Percentiles rank a stretch among this genome's conserved stretches.
These are phyloP conservation scores for Phrynocephalus guinanensis DNA, from an alignment of 2,797 vertebrate species.

Conservation along the genomic window DNA sequence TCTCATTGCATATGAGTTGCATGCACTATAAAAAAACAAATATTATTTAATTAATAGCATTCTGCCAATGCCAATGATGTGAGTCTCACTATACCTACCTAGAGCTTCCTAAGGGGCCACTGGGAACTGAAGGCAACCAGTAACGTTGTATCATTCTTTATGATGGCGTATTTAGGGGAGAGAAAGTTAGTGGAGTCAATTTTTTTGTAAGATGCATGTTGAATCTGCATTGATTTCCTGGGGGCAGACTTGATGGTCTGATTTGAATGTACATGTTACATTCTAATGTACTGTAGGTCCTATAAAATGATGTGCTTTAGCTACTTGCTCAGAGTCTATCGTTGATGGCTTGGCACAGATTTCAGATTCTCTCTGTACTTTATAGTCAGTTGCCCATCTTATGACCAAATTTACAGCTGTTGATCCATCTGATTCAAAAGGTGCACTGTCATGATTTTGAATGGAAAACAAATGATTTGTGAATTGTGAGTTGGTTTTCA, in stretches of 20 bases:
- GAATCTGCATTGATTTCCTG: not conserved
- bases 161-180: no score
- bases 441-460: not conserved
- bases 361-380: not conserved
- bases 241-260: not conserved
- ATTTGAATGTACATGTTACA: not conserved
- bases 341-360: not conserved
- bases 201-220: not conserved
- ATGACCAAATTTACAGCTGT: not conserved
- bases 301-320: not conserved
- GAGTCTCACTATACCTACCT: no score
- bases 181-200: no score
- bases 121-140: not conserved
- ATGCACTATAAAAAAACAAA: no score
- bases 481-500: not conserved
- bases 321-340: not conserved
- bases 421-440: not conserved
- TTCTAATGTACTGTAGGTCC: not conserved
- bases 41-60: no score
- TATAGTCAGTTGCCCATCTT: not conserved
- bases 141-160: not conserved
- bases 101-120: no score
- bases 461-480: not conserved
- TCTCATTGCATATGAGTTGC: no score
- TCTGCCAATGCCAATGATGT: no score